Base-by-base conservation (phyloP, 2,888 invertebrate species). In the Blomia tropicalis region DNA sequence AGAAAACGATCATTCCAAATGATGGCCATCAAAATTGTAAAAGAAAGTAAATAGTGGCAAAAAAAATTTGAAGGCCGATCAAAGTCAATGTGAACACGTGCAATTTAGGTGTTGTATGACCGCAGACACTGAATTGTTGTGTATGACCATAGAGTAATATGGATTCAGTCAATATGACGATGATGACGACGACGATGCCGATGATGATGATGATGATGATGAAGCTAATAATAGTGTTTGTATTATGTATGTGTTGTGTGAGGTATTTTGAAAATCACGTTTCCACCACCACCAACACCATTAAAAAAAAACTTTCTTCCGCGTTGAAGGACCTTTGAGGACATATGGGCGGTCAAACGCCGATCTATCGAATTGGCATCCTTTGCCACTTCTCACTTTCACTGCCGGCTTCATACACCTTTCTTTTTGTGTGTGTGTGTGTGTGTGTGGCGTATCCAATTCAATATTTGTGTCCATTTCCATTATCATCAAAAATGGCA, bases 281-380 rank as follows among this genome's bases (percentile, higher is more conserved):
- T n/a, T n/a, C n/a, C n/a, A n/a, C n/a, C 7, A 36, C 7, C 51
- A 47, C 51, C 7, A 47, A 47, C 51, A 47, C 5, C 7, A 14
- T 14, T 11, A 7, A 25, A 19, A 7, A 47, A 56, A 32, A 25
- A 54, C 53, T 56, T 54, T 54, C 62, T 62, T 62, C 62, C 62
- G 62, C 58, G 58, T 62, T 62, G 58, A 62, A 62, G 62, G 62
- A 62, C 62, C 62, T 62, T 58, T 62, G 43, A 41, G 23, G 62
- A 47, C n/a, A 47, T 11, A 47, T 22, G n/a, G 51, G 51, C 51
- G 51, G 51, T 47, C 51, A 47, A 47, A 27, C 29, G 56, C 29
- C 14, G 54, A 5, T 27, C 4, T 54, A 14, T 19, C 25, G 5
- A 4, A 4, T 54, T 23, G 4, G 22, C 11, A 22, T 5, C 17